These are phyloP conservation scores for Diarsia rubi DNA, from an alignment of 2,888 invertebrate species.

Conservation along the genomic window DNA sequence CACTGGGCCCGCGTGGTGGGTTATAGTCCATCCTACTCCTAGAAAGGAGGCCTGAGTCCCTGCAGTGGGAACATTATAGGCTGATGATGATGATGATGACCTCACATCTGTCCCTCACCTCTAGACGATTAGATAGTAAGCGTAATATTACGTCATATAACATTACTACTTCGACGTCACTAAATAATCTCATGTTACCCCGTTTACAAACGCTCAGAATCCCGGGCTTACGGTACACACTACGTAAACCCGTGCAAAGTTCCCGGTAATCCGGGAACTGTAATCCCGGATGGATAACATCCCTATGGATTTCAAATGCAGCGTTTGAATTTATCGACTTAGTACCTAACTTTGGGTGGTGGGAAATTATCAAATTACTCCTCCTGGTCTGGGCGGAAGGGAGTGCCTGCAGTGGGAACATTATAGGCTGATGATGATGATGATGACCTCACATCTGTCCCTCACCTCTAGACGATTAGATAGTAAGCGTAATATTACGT, in stretches of 20 bases:
- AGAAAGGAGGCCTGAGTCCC: too few species aligned
- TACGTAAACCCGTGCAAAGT: constrained; percentile 37
- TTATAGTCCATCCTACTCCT: too few species aligned
- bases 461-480: background rate
- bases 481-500: background rate
- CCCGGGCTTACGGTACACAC: constrained; percentile 11
- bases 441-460: background rate
- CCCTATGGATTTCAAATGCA: constrained; percentile 40
- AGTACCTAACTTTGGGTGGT: constrained; percentile 2
- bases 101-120: background rate
- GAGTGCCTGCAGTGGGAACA: too few species aligned
- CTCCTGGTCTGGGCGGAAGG: too few species aligned
- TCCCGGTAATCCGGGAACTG: constrained; percentile 27
- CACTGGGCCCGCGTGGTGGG: too few species aligned
- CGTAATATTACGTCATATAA: background rate
- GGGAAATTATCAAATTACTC: too few species aligned
- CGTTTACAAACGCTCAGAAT: constrained; percentile 21
- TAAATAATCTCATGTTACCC: constrained; percentile 9
- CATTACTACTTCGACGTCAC: background rate
- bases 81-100: too few species aligned
- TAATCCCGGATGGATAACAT: constrained; percentile 40
- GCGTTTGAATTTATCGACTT: constrained; percentile 32
- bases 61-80: too few species aligned
- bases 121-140: rapidly evolving
- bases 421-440: too few species aligned